Evolutionary conservation across 2,113 vertebrate genomes (phyloP), one percentile per base, ranked within the genome.

Genomic region (Halichoerus grypus): DNA sequence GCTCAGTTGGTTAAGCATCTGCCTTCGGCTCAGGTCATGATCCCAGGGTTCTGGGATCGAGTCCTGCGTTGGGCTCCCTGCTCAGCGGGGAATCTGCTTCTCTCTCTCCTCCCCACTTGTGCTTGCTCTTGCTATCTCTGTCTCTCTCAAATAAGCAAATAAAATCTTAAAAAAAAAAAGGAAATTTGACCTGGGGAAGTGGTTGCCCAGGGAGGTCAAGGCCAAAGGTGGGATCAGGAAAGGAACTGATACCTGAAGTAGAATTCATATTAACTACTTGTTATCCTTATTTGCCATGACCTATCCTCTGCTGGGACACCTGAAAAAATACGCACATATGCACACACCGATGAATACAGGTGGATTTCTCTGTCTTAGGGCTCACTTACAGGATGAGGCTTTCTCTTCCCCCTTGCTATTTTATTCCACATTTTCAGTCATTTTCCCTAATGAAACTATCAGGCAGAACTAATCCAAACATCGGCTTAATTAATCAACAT

Each of bases 391-490:
- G 53, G 59, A 89, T 95, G 92, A 96, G 96, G 95, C 49, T 97
- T 97, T 71, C 88, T 94, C 80, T 88, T 95, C 95, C 11, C 93
- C 39, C n/a, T 89, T 81, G 91, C 87, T 98, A 71, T 67, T 98
- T 98, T 97, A 97, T 97, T 98, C 97, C 82, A 93, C 95, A 97
- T 98, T 98, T 98, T 99, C 97, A 98, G 98, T 97, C 93, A 98
- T 98, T 98, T 98, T 97, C 96, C 94, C 97, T 99, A 99, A 99
- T 99, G 99, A 99, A 99, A 99, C 97, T 97, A 98, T 98, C 98
- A 98, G 98, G 98, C 98, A 99, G 99, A 99, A 99, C 98, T 99
- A 99, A 99, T 99, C 98, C 98, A 98, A 99, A 99, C 99, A 99
- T 97, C n/a, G 90, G 95, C 98, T 98, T 99, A 99, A 99, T 99